Evolutionary conservation across 2,797 vertebrate genomes (phyloP).

Genomic region (Xiphophorus birchmanni): DNA sequence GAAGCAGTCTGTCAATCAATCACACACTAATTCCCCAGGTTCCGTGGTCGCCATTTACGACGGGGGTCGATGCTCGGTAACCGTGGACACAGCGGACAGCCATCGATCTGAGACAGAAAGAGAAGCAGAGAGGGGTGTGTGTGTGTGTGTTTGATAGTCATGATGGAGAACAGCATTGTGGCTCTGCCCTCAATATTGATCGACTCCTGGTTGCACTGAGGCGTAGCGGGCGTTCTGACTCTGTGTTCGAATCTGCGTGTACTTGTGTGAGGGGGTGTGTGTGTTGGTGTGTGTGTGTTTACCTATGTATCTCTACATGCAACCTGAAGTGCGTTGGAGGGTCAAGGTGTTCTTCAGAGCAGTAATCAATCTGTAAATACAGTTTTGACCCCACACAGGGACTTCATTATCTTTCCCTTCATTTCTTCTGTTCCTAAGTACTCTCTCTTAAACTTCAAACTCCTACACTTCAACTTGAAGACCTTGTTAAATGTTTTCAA

Average conservation of each 20-base stretch:
- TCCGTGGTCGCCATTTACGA: conserved; percentile 78
- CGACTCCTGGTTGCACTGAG: conserved; percentile 68
- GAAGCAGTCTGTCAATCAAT: conserved; percentile 76
- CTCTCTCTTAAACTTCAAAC: not conserved
- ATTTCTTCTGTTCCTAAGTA: not conserved
- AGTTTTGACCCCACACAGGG: conserved; percentile 33
- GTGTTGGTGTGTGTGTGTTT: conserved; percentile 21
- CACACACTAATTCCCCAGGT: conserved; percentile 77
- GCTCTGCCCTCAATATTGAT: conserved; percentile 71
- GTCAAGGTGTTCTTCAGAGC: conserved; percentile 46
- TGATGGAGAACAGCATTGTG: conserved; percentile 70
- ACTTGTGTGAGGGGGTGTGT: conserved; percentile 5
- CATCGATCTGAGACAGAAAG: conserved; percentile 65
- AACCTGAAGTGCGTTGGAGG: conserved; percentile 30
- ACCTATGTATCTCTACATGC: conserved; percentile 37
- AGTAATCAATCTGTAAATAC: conserved; percentile 51
- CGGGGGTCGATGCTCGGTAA: conserved; percentile 75
- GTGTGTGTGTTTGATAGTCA: conserved; percentile 61
- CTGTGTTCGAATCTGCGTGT: conserved; percentile 33
- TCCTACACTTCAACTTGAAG: not conserved
- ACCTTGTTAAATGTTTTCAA: not conserved
- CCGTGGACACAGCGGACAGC: conserved; percentile 76
- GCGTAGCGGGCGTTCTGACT: conserved; percentile 65
- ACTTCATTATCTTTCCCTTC: conserved; percentile 36
- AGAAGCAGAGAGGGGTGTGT: conserved; percentile 13